A percentile compares a stretch with the other conserved stretches of the same genome.
Evolutionary conservation across 2,888 invertebrate genomes (phyloP).

Genomic region (Hyposoter dolosus): DNA sequence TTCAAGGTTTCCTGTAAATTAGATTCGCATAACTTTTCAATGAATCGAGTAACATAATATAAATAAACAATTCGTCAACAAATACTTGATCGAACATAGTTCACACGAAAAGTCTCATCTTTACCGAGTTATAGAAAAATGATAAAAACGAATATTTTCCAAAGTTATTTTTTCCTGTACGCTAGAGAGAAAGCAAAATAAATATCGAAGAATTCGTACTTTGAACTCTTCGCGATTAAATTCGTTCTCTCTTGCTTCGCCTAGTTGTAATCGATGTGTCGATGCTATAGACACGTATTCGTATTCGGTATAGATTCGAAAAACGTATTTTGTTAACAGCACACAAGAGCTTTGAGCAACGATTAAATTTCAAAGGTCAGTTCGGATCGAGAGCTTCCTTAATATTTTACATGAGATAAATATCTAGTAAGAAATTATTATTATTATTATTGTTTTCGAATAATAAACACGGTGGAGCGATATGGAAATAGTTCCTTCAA

Average conservation of each 20-base stretch:
- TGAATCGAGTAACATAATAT: neutral
- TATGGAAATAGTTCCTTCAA: neutral
- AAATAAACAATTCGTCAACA: neutral
- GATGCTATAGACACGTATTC: neutral
- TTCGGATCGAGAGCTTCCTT: slow-evolving; percentile 25
- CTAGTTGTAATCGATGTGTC: slow-evolving; percentile 1
- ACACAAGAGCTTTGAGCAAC: slow-evolving; percentile 29
- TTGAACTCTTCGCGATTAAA: slow-evolving; percentile 51
- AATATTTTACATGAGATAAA: slow-evolving; percentile 28
- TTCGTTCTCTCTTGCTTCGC: slow-evolving; percentile 10
- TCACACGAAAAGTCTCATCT: neutral
- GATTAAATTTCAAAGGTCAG: slow-evolving; percentile 62
- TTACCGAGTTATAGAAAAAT: neutral
- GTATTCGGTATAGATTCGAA: neutral
- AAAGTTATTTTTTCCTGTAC: neutral
- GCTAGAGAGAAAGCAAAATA: neutral
- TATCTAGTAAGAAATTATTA: slow-evolving; percentile 20
- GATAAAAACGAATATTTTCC: neutral
- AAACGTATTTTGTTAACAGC: slow-evolving; percentile 22
- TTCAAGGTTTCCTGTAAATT: neutral
- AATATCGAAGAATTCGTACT: slow-evolving; percentile 38
- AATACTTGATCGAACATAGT: neutral
- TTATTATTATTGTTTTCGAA: slow-evolving; percentile 17
- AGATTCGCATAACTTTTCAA: neutral
- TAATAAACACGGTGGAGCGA: neutral